Percentiles rank a stretch among this genome's conserved stretches.
Evolutionary conservation across 1,140 invertebrate genomes (phyloP).

Genomic region (Artemia franciscana): DNA sequence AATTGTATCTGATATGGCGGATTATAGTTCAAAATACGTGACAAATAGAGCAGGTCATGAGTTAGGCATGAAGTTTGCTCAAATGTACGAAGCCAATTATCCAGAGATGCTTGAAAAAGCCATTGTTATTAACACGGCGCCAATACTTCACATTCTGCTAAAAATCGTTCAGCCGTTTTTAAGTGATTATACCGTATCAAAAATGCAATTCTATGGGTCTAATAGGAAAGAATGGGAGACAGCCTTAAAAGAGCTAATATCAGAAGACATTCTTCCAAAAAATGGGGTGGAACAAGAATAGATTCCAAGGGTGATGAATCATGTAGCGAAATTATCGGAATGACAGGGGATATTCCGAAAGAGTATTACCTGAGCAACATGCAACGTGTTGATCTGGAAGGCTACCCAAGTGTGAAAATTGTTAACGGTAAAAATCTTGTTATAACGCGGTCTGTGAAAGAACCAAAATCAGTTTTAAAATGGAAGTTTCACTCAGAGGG

Average conservation of each 20-base stretch:
- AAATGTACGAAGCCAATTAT: not conserved
- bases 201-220: not conserved
- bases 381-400: not conserved
- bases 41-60: not conserved
- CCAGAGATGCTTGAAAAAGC: not conserved
- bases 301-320: not conserved
- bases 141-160: not conserved
- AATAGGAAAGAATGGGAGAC: not conserved
- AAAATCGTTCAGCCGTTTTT: not conserved
- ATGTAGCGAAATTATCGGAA: not conserved
- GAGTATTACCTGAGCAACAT: not conserved
- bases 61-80: not conserved
- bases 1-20: not conserved
- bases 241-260: not conserved
- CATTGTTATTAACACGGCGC: not conserved
- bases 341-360: not conserved
- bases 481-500: not conserved
- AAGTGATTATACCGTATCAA: not conserved
- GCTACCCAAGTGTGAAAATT: not conserved
- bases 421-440: not conserved
- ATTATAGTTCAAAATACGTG: not conserved
- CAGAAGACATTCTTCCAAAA: not conserved
- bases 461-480: not conserved
- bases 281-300: not conserved
- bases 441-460: not conserved